Evolutionary conservation across 2,113 vertebrate species (phyloP).

Genomic region (Chamaetylas fuelleborni): DNA sequence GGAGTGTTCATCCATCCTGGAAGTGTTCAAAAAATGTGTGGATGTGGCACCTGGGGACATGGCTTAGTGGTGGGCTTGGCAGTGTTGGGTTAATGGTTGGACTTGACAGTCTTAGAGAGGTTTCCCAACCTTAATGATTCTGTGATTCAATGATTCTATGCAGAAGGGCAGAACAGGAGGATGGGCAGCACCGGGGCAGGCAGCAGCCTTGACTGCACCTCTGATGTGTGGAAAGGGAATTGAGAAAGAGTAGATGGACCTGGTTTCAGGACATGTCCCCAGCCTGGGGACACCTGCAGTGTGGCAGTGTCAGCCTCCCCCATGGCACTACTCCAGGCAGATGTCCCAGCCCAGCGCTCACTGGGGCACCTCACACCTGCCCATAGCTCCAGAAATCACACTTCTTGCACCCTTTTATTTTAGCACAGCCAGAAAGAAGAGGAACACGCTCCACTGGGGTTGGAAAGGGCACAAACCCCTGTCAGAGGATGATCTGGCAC

Average conservation of each 20-base stretch:
- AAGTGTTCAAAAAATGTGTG: neutral
- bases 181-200: neutral
- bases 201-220: neutral
- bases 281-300: neutral
- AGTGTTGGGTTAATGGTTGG: neutral
- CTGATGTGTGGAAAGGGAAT: neutral
- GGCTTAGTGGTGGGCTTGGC: neutral
- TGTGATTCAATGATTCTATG: neutral
- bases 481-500: neutral
- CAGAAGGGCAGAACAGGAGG: neutral
- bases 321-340: rapidly evolving
- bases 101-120: neutral
- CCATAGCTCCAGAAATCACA: neutral
- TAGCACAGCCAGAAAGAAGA: neutral
- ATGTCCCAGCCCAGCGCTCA: rapidly evolving
- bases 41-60: neutral
- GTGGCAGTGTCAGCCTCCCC: neutral
- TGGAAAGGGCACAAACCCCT: neutral
- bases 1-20: neutral
- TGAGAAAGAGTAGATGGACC: neutral
- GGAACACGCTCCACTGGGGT: rapidly evolving
- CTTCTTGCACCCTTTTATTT: neutral
- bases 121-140: neutral
- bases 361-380: neutral
- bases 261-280: neutral